Conservation (phyloP, 2,888 invertebrate species). For the Imbricaverruca yamaguchii region DNA sequence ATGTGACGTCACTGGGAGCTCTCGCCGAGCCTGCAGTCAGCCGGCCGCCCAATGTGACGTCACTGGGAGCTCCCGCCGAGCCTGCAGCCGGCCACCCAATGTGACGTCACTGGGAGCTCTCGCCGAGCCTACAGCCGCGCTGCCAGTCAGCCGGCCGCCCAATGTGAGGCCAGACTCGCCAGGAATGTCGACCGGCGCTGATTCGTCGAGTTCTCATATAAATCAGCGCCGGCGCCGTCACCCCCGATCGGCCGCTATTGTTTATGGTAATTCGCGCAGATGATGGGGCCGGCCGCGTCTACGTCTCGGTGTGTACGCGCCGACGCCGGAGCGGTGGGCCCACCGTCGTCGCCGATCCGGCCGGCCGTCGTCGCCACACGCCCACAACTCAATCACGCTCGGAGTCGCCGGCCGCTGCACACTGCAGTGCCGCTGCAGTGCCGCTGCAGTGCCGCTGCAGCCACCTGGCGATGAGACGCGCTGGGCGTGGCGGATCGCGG, state of each 20-base stretch:
- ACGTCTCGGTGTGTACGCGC: neutral
- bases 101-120: too few relatives aligned
- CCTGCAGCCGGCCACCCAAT: too few relatives aligned
- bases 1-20: too few relatives aligned
- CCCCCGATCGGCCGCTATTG: neutral
- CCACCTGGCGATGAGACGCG: too few relatives aligned
- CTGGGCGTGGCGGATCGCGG: too few relatives aligned
- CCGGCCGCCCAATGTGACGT: too few relatives aligned
- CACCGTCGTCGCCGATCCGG: neutral
- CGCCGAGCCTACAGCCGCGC: too few relatives aligned
- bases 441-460: neutral
- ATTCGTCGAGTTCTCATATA: conserved; percentile 14
- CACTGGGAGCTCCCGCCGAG: too few relatives aligned
- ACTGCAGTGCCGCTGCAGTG: neutral
- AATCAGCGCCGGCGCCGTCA: neutral
- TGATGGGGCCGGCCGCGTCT: neutral
- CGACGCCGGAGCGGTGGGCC: neutral
- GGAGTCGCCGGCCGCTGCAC: neutral
- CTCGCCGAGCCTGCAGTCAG: too few relatives aligned
- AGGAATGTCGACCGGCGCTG: neutral
- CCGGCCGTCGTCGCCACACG: neutral
- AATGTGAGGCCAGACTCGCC: neutral
- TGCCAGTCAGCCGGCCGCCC: too few relatives aligned
- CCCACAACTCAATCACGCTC: neutral
- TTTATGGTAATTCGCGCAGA: conserved; percentile 18